Base-by-base conservation (phyloP, 2,113 vertebrate species). In the Dipodomys spectabilis region DNA sequence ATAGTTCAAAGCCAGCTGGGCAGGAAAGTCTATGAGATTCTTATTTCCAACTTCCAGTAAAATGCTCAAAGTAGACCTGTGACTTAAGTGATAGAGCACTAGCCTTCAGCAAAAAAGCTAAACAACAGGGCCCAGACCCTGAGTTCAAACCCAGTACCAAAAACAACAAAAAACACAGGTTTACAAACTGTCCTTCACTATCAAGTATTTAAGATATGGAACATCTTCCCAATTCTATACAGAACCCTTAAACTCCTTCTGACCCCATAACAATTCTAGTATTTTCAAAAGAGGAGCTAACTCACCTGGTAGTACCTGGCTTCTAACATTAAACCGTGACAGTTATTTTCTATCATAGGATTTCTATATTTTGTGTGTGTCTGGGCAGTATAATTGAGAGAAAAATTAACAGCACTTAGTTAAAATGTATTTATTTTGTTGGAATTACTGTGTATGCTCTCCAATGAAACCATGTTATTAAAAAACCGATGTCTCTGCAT, bases 281-380 rank as follows among this genome's bases (percentile, higher is more conserved):
- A 95, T 84, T 89, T 77, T 25, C 39, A 92, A 90, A 94, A 6
- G 4, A 92, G 39, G 44, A 84, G 44, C 60, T 94, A 88, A 87
- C 4, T 92, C 39, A 94, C 2, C 72, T 93, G 39, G 86, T 30
- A 94, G 74, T 16, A 92, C 25, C 25, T 82, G 32, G 60, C 20
- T 64, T 88, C 62, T 80, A 86, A 83, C 44, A 91, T 91, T 92
- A 93, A 88, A 94, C 49, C 83, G 35, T 73, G 53, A 8, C 32
- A n/a, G 8, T 95, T 92, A 92, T 93, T 69, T 82, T 68, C 72
- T 94, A 20, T 65, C 91, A 90, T 4, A 19, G 22, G 49, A 95
- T 92, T 93, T 30, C 85, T 35, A 45, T 79, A 6, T 39, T n/a
- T 82, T 79, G 87, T 53, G 82, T 75, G 88, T 64, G 32, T 91